A percentile compares a stretch with the other conserved stretches of the same genome.
These are phyloP conservation scores for Gisinianus flammeolus DNA, from an alignment of 2,888 invertebrate species.

Conservation along the genomic window DNA sequence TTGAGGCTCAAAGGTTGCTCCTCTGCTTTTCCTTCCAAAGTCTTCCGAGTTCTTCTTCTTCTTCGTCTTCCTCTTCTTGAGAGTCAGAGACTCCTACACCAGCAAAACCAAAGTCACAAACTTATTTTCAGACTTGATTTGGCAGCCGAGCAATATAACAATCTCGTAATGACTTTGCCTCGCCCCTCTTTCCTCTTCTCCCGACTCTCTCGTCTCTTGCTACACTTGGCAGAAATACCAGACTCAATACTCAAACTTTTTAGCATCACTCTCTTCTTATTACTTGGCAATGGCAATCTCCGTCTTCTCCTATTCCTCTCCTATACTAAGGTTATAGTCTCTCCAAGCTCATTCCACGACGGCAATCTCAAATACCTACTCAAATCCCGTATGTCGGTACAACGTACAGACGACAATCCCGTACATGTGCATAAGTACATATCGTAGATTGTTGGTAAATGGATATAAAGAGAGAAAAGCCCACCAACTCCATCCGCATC, in stretches of 20 bases:
- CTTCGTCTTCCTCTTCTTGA: background rate
- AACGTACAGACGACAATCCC: too few relatives aligned
- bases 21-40: background rate
- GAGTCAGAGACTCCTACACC: too few relatives aligned
- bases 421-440: too few relatives aligned
- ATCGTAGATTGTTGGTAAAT: background rate
- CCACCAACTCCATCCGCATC: conserved; percentile 39
- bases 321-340: background rate
- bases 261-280: conserved; percentile 25
- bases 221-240: conserved; percentile 36
- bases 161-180: conserved; percentile 38
- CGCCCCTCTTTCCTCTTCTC: conserved; percentile 20
- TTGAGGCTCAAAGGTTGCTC: conserved; percentile 2
- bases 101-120: conserved; percentile 25
- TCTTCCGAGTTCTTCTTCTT: conserved; percentile 6
- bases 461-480: background rate
- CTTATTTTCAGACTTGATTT: conserved; percentile 38
- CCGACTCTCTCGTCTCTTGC: conserved; percentile 7
- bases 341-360: conserved; percentile 7
- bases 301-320: background rate
- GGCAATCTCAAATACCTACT: conserved; percentile 1
- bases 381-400: too few relatives aligned
- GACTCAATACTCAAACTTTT: conserved; percentile 22
- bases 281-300: conserved; percentile 25
- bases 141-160: conserved; percentile 36